Percentiles rank a stretch among this genome's conserved stretches.
Evolutionary conservation across 2,888 invertebrate species (phyloP).

Genomic region (Rotaria socialis): DNA sequence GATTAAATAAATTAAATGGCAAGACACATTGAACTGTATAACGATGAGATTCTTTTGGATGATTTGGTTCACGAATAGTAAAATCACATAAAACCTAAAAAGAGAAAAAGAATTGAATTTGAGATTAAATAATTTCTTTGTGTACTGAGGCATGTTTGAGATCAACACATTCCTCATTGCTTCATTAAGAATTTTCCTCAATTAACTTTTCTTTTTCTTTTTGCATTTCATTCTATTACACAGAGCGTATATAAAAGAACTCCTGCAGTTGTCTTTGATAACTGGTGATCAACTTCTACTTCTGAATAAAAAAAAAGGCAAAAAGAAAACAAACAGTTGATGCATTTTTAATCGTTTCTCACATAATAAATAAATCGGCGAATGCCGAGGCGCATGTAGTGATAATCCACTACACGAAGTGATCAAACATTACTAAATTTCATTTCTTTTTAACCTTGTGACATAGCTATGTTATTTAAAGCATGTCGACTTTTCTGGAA

Average conservation of each 20-base stretch:
- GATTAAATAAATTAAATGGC: constrained; percentile 47
- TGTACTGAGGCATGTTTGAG: background rate
- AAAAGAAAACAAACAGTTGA: no score
- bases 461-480: no score
- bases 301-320: background rate
- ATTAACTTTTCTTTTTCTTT: background rate
- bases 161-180: background rate
- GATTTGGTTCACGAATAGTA: constrained; percentile 44
- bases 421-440: no score
- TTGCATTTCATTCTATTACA: background rate
- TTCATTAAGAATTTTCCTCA: background rate
- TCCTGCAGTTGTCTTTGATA: background rate
- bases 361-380: no score
- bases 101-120: constrained; percentile 13
- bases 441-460: no score
- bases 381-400: no score
- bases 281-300: background rate
- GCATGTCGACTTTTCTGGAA: no score
- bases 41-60: constrained; percentile 46
- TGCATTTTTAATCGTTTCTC: no score
- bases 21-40: constrained; percentile 49
- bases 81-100: constrained; percentile 45
- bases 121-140: background rate
- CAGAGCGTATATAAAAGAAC: background rate
- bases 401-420: no score